A percentile compares a stretch with the other conserved stretches of the same genome.
These are phyloP conservation scores for Etheostoma spectabile DNA, from an alignment of 2,113 vertebrate genomes.

Conservation along the genomic window DNA sequence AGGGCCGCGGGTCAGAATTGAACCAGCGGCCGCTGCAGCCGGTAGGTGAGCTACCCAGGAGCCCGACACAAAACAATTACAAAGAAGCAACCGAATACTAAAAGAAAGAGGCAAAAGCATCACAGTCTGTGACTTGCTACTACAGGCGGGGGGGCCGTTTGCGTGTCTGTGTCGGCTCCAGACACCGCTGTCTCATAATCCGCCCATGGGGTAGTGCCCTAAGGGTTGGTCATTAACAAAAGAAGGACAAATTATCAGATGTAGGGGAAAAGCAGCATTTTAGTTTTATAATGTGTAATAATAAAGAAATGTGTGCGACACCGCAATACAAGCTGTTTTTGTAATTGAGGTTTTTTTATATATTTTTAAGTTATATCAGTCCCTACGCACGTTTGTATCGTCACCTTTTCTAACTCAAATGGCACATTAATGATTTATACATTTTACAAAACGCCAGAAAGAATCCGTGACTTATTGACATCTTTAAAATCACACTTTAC, in stretches of 20 bases:
- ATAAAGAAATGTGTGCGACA: neutral
- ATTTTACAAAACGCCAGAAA: slow-evolving; percentile 31
- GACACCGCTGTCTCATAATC: no score
- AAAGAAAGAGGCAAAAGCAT: no score
- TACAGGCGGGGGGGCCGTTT: neutral
- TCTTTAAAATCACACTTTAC: neutral
- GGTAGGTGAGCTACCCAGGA: no score
- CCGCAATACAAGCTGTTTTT: neutral
- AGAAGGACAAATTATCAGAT: neutral
- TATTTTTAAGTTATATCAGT: neutral
- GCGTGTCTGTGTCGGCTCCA: no score
- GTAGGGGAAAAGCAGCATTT: neutral
- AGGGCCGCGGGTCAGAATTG: no score
- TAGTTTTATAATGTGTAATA: neutral
- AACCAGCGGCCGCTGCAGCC: no score
- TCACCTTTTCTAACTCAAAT: slow-evolving; percentile 23
- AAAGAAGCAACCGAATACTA: no score
- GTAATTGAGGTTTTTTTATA: slow-evolving; percentile 55
- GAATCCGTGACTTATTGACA: slow-evolving; percentile 35
- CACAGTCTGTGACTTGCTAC: no score
- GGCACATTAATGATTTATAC: slow-evolving; percentile 23
- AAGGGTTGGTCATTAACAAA: neutral
- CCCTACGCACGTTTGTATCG: neutral
- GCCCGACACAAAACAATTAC: no score
- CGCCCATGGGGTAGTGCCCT: no score